Evolutionary conservation across 2,888 invertebrate genomes (phyloP).

Genomic region (Agrotis ipsilon): DNA sequence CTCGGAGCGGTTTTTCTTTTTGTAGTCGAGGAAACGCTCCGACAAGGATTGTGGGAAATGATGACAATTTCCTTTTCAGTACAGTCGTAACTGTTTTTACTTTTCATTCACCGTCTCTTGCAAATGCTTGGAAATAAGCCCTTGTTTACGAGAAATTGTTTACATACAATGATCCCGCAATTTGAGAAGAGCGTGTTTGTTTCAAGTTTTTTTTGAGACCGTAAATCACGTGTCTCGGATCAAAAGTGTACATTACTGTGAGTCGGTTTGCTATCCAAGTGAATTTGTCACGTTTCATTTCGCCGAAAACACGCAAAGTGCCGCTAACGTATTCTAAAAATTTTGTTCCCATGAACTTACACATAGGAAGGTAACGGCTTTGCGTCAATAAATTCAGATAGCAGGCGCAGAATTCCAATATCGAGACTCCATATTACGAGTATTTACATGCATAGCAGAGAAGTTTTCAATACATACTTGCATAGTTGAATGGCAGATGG

Average conservation of each 20-base stretch:
- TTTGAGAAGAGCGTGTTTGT: conserved; percentile 34
- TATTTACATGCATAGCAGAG: conserved; percentile 65
- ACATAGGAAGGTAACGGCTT: conserved; percentile 44
- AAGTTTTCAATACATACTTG: conserved; percentile 57
- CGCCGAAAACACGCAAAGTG: conserved; percentile 2
- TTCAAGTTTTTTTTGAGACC: conserved; percentile 29
- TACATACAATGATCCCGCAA: conserved; percentile 43
- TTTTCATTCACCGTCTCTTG: conserved; percentile 63
- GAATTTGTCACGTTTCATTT: conserved; percentile 44
- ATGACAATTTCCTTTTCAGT: conserved; percentile 74
- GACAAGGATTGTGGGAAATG: conserved; percentile 75
- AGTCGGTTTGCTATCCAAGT: conserved; percentile 22
- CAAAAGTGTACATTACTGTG: conserved; percentile 13
- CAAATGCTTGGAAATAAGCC: conserved; percentile 57
- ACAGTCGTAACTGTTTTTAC: conserved; percentile 68
- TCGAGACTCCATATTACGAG: conserved; percentile 67
- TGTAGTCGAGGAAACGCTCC: conserved; percentile 65
- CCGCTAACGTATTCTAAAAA: conserved; percentile 23
- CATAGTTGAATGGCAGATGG: conserved; percentile 35
- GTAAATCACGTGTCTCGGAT: conserved; percentile 32
- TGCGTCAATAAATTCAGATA: conserved; percentile 74
- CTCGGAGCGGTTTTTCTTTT: conserved; percentile 69
- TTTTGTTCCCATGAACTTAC: conserved; percentile 48
- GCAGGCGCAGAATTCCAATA: conserved; percentile 76
- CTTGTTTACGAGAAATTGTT: conserved; percentile 57